Base-by-base conservation (phyloP, 2,797 vertebrate genomes). In the Ficedula albicollis region DNA sequence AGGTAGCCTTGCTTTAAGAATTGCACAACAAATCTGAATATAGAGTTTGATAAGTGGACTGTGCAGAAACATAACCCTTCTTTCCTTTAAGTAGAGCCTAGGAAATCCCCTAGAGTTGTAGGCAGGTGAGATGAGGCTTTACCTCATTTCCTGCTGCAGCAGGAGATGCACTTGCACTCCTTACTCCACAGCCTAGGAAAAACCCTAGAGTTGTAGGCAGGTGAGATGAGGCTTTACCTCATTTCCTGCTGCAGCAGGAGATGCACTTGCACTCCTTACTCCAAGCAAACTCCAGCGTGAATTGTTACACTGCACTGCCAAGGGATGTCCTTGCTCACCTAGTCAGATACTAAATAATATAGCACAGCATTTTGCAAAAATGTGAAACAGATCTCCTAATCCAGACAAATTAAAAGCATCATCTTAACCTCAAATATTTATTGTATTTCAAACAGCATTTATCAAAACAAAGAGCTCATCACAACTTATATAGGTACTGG, bases 391-490 rank as follows among this genome's bases (percentile, higher is more conserved):
- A 66, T 23, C 44, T 82, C 80, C 74, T 80, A 81, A 85, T 67
- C 32, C 22, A 81, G 46, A 86, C 41, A 52, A 56, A 93, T 83
- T 78, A 80, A 93, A 93, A 89, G 85, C 72, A 95, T 52, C 52
- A 70, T 1, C 10, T 94, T 88, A 89, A 83, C 76, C 67, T 78
- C 66, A 83, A 82, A 86, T 32, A 22, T 87, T 95, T 82, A 95
- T 94, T 95, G 58, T 49, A 44, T 78, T 91, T 89, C 76, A 84
- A 82, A 84, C 36, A 73, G 87, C 70, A 73, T 93, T 96, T 90
- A 94, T 82, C 91, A 95, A 85, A 93, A 94, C 69, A 90, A 80
- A 89, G 54, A 85, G 22, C 75, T 92, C 63, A 69, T 94, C 92
- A 89, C 87, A 93, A 92, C 74, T 89, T 54, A 66, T 25, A 74